phyloP scores from a whole-genome alignment of 2,113 vertebrate genomes.

The Oryzias curvinotus region DNA sequence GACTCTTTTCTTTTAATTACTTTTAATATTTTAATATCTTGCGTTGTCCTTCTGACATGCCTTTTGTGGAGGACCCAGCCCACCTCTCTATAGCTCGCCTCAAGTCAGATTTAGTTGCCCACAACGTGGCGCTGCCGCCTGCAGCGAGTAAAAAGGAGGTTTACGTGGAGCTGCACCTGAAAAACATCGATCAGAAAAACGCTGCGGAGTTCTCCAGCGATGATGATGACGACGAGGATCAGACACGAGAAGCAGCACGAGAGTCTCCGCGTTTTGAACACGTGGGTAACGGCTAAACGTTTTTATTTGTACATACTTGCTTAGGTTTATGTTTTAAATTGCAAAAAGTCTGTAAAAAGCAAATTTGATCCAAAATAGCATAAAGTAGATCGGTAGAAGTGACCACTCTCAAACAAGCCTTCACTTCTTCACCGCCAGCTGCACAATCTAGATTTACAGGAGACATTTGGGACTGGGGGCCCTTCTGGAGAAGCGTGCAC shows the following conservation, averaged over 20 bases:
- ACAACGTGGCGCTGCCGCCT: constrained; percentile 70
- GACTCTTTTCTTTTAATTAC: background rate
- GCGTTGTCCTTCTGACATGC: constrained; percentile 57
- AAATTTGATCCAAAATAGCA: no score
- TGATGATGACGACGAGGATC: constrained; percentile 78
- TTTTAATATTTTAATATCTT: no score
- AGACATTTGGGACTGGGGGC: constrained; percentile 16
- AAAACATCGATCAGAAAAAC: constrained; percentile 56
- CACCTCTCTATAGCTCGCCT: constrained; percentile 72
- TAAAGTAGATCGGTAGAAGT: no score
- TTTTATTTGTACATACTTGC: background rate
- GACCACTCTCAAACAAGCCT: background rate
- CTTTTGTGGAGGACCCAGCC: constrained; percentile 63
- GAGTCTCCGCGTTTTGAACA: constrained; percentile 45
- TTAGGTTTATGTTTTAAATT: background rate
- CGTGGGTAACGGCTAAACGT: background rate
- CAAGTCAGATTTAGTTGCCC: constrained; percentile 69
- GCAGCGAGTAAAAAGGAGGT: constrained; percentile 65
- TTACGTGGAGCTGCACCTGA: constrained; percentile 70
- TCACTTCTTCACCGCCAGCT: constrained; percentile 7
- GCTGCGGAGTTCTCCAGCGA: constrained; percentile 78
- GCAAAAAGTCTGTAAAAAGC: no score
- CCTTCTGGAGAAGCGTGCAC: constrained; percentile 14
- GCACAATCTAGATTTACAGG: constrained; percentile 49
- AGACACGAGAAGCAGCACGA: constrained; percentile 44